Conservation (phyloP, 2,888 invertebrate genomes). For the Aporophyla nigra region DNA sequence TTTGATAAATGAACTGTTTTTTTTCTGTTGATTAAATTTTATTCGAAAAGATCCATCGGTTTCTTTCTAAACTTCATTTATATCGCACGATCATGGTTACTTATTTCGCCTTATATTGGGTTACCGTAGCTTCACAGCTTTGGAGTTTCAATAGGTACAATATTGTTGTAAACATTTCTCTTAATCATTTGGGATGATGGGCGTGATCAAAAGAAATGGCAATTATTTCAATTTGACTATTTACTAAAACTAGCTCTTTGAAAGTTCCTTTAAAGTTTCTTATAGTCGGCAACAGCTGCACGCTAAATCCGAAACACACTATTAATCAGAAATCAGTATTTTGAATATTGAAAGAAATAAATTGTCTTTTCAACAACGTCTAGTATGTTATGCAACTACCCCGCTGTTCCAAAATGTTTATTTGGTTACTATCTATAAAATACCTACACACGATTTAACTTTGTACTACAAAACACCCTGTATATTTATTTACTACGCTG, state of each 20-base stretch:
- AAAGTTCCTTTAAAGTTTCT: neutral
- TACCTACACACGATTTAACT: neutral
- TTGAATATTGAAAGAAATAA: too few relatives aligned
- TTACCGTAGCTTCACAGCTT: neutral
- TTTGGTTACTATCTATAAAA: too few relatives aligned
- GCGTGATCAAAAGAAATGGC: neutral
- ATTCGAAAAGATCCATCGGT: too few relatives aligned
- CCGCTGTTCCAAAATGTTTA: neutral
- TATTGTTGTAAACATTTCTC: neutral
- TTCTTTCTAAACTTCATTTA: too few relatives aligned
- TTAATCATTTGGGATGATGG: neutral
- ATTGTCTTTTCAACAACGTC: too few relatives aligned
- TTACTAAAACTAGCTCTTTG: neutral
- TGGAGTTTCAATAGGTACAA: neutral
- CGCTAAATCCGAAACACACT: too few relatives aligned
- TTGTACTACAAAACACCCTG: neutral
- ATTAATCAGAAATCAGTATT: too few relatives aligned
- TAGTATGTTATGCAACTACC: too few relatives aligned
- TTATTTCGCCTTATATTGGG: too few relatives aligned
- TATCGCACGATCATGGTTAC: too few relatives aligned
- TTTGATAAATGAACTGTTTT: too few relatives aligned
- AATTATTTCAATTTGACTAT: neutral
- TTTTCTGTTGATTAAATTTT: too few relatives aligned
- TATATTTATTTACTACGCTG: conserved; percentile 21
- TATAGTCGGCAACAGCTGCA: neutral